A percentile compares a stretch with the other conserved stretches of the same genome.
phyloP scores from a whole-genome alignment of 35 echinoderm and acorn worm genomes.

The Anneissia japonica region DNA sequence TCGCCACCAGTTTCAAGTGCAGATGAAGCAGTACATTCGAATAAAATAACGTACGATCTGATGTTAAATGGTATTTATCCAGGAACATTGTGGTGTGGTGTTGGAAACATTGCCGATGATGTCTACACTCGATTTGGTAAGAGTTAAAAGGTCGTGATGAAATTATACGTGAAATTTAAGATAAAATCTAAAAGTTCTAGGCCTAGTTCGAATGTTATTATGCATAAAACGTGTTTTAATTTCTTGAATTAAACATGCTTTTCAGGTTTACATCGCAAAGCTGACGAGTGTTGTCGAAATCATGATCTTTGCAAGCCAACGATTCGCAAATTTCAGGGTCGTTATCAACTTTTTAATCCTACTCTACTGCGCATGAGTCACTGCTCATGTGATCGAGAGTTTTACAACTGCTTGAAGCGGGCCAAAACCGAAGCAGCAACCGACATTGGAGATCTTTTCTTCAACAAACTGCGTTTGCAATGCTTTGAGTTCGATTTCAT shows the following conservation, averaged over 20 bases:
- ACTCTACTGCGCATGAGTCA: not conserved
- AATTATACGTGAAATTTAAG: not conserved
- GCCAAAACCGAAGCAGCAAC: conserved; percentile 9
- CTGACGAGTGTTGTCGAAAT: not conserved
- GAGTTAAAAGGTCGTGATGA: not conserved
- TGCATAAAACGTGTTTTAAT: too few relatives aligned
- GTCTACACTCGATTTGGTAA: conserved; percentile 8
- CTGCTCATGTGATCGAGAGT: conserved; percentile 6
- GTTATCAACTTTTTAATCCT: conserved; percentile 1
- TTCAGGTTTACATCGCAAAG: not conserved
- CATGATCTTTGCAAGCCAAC: conserved; percentile 7
- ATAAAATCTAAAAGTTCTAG: too few relatives aligned
- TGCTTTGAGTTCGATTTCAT: conserved; percentile 15
- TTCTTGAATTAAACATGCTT: not conserved
- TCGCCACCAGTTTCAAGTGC: not conserved
- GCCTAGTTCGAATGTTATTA: too few relatives aligned
- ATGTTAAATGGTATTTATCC: conserved; percentile 6
- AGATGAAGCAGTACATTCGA: not conserved
- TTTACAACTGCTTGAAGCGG: conserved; percentile 15
- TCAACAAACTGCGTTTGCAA: not conserved
- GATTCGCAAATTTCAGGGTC: not conserved
- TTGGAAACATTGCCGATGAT: conserved; percentile 1
- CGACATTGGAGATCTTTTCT: not conserved
- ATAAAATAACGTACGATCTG: not conserved
- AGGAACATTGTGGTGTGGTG: conserved; percentile 21